Base-by-base conservation (phyloP, 2,888 invertebrate species). In the Ptilodon capucinus region DNA sequence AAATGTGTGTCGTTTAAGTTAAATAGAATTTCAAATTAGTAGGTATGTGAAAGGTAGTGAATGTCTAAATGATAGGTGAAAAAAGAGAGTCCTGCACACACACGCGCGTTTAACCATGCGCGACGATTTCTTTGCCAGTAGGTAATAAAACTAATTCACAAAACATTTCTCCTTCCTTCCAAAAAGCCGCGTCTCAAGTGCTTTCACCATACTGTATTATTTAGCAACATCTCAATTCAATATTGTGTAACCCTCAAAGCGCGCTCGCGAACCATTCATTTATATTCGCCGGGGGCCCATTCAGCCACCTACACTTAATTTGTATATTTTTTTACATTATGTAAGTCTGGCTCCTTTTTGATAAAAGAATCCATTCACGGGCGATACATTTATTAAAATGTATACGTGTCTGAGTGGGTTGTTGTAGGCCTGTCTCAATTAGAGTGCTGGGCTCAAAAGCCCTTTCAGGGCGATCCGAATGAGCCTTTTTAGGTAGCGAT, bases 341-440 rank as follows among this genome's bases (percentile, higher is more conserved):
- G 66, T 80, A 81, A 79, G 76, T 35, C 69, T 68, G 64, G 68
- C 69, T 76, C 68, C 78, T 82, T 83, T 87, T 83, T 86, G 76
- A 81, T 81, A 86, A 88, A 88, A 87, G 79, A 77, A 74, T 56
- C 82, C 74, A 85, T 89, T 89, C 90, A 90, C 76, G 43, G 74
- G 54, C 85, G 87, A 87, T 90, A 89, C 90, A 89, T 91, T 91
- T 89, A 88, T 88, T 86, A 89, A 90, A 87, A 84, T 81, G 84
- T 85, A 81, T 84, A 84, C 79, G 74, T 73, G 75, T 81, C 85
- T 86, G 90, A 90, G 90, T 88, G 86, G 83, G 82, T 79, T 80
- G 80, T 68, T 71, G 66, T 55, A 57, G 57, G 60, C 51, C 51
- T 57, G 51, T 60, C 62, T 68, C 64, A 69, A 64, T 69, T 60